Percentiles rank a stretch among this genome's conserved stretches.
Evolutionary conservation across 2,113 vertebrate species (phyloP).

Genomic region (Platanista minor): DNA sequence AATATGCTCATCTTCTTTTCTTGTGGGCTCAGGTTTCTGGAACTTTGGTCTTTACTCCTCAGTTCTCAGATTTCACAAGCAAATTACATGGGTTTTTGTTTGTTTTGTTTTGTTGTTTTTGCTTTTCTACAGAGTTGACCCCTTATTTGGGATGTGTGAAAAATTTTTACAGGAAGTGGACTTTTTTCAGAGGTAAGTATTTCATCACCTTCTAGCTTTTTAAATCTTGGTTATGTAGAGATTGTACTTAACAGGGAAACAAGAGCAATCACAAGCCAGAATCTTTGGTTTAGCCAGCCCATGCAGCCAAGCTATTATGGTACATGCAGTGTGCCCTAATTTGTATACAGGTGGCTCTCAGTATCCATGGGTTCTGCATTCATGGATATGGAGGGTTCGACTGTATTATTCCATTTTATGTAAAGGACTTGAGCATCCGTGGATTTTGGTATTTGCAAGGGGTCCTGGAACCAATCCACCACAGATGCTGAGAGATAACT

Average conservation of each 20-base stretch:
- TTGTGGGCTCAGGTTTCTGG: neutral
- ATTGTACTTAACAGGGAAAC: neutral
- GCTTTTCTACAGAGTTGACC: constrained; percentile 85
- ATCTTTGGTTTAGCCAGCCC: neutral
- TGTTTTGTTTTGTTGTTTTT: constrained; percentile 7
- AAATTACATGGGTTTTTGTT: neutral
- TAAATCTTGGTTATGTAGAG: neutral
- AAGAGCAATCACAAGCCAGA: neutral
- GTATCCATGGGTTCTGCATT: neutral
- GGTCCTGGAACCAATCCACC: neutral
- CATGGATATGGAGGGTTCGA: neutral
- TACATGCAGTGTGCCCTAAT: neutral
- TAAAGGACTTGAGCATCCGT: neutral
- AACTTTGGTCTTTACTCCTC: neutral
- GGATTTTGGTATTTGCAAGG: neutral
- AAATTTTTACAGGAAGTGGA: constrained; percentile 95
- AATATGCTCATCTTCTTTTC: neutral
- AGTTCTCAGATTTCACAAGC: neutral
- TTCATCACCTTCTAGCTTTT: neutral
- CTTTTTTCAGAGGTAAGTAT: constrained; percentile 91
- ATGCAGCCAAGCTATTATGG: neutral
- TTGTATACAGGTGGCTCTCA: neutral
- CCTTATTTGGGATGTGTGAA: constrained; percentile 91
- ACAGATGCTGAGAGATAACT: neutral
- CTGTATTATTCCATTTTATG: neutral